Evolutionary conservation across 1,140 invertebrate species (phyloP).

Genomic region (Drosophila tristis): DNA sequence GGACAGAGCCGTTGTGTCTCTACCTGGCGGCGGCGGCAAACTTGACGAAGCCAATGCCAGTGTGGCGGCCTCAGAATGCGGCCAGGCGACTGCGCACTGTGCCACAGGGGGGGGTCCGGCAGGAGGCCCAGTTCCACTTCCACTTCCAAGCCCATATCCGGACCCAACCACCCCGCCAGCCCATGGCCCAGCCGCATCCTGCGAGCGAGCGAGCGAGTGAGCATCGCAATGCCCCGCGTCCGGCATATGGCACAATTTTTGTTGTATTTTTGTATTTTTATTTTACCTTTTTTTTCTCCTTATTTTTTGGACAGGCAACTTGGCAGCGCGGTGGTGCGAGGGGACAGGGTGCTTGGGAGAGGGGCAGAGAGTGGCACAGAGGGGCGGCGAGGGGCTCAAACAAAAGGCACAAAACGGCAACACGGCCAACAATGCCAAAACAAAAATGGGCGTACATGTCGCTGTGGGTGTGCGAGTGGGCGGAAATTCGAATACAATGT

Average conservation of each 20-base stretch:
- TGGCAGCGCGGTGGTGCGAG: not conserved
- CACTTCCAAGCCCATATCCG: not conserved
- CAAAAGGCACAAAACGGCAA: slow-evolving; percentile 71
- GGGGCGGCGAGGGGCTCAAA: slow-evolving; percentile 25
- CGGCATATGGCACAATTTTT: slow-evolving; percentile 81
- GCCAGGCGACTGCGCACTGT: slow-evolving; percentile 58
- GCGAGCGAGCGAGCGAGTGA: slow-evolving; percentile 13
- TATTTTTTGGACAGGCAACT: not conserved
- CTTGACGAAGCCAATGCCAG: slow-evolving; percentile 77
- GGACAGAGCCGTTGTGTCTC: slow-evolving; percentile 49
- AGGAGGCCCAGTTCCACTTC: too few species aligned
- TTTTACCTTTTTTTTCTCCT: slow-evolving; percentile 9
- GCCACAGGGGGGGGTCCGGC: slow-evolving; percentile 1
- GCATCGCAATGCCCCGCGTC: slow-evolving; percentile 66
- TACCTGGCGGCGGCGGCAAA: slow-evolving; percentile 51
- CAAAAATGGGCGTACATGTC: slow-evolving; percentile 44
- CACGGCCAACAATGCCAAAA: slow-evolving; percentile 58
- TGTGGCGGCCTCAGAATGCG: slow-evolving; percentile 32
- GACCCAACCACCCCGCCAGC: slow-evolving; percentile 3
- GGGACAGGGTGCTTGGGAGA: not conserved
- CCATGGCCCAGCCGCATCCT: not conserved
- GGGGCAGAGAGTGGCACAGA: not conserved
- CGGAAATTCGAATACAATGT: not conserved
- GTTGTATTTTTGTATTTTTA: slow-evolving; percentile 4
- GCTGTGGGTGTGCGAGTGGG: not conserved